Evolutionary conservation across 2,888 invertebrate genomes (phyloP).

Genomic region (Pollenia labialis): DNA sequence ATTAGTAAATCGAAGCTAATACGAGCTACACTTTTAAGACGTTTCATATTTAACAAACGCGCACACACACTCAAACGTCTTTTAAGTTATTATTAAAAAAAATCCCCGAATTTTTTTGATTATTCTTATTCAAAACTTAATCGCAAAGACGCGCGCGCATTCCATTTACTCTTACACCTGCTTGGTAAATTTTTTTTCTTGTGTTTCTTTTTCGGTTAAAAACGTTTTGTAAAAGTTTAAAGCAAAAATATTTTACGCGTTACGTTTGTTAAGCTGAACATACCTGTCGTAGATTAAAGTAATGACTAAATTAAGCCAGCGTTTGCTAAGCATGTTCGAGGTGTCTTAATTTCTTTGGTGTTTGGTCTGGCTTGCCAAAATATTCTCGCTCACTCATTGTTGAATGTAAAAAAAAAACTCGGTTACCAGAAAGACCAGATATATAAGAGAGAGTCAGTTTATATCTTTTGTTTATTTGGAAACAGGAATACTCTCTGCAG

Average conservation of each 20-base stretch:
- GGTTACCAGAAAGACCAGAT: slow-evolving; percentile 25
- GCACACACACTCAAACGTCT: background rate
- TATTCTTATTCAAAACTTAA: background rate
- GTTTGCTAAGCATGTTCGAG: slow-evolving; percentile 45
- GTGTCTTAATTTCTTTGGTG: slow-evolving; percentile 42
- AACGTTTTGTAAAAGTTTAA: background rate
- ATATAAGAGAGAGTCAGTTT: slow-evolving; percentile 32
- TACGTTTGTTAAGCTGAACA: slow-evolving; percentile 37
- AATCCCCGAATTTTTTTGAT: slow-evolving; percentile 19
- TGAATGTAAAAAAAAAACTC: background rate
- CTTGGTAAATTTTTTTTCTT: slow-evolving; percentile 10
- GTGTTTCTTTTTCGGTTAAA: background rate
- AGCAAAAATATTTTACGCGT: slow-evolving; percentile 12
- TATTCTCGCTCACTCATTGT: slow-evolving; percentile 56
- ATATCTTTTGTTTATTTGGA: slow-evolving; percentile 2
- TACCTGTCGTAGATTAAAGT: slow-evolving; percentile 61
- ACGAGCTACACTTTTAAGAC: slow-evolving; percentile 76
- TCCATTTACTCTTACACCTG: slow-evolving; percentile 37
- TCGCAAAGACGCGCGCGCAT: slow-evolving; percentile 11
- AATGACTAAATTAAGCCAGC: slow-evolving; percentile 61
- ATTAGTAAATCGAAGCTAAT: slow-evolving; percentile 79
- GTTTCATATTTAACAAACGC: slow-evolving; percentile 54
- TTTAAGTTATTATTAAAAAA: slow-evolving; percentile 12
- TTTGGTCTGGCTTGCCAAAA: slow-evolving; percentile 57
- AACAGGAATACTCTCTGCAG: slow-evolving; percentile 29